Conservation (phyloP, 2,797 vertebrate genomes). For the Clarias pachynema region DNA sequence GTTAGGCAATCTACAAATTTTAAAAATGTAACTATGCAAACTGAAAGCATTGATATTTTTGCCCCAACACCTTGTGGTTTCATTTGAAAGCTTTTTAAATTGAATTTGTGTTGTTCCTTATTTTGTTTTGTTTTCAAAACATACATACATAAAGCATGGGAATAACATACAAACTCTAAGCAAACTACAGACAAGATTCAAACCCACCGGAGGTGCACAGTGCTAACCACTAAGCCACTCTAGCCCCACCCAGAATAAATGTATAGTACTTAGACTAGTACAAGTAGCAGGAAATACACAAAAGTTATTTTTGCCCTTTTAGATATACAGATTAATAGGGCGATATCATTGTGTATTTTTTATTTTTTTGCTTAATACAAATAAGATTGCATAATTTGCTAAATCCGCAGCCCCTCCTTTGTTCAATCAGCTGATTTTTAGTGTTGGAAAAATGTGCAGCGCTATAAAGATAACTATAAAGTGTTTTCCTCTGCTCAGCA, state of each 20-base stretch:
- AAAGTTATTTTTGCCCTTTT: no score
- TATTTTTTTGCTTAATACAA: background rate
- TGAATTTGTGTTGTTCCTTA: background rate
- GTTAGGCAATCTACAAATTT: background rate
- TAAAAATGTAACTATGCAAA: background rate
- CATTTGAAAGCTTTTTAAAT: background rate
- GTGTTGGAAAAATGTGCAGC: background rate
- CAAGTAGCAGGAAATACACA: no score
- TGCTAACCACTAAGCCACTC: no score
- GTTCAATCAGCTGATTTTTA: constrained; percentile 9
- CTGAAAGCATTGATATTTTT: background rate
- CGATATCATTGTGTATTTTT: background rate
- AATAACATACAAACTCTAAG: no score
- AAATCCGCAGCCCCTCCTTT: background rate
- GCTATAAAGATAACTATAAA: constrained; percentile 1
- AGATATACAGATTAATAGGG: background rate
- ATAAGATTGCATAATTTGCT: background rate
- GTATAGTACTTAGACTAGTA: no score
- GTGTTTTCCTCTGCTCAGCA: background rate
- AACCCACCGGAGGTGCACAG: no score
- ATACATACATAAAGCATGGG: background rate
- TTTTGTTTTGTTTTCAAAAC: background rate
- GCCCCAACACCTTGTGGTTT: background rate
- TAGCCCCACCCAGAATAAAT: no score
- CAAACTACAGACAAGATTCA: no score